Evolutionary conservation across 2,113 vertebrate genomes (phyloP), one percentile per base, ranked within the genome.

Genomic region (Phalacrocorax pelagicus): DNA sequence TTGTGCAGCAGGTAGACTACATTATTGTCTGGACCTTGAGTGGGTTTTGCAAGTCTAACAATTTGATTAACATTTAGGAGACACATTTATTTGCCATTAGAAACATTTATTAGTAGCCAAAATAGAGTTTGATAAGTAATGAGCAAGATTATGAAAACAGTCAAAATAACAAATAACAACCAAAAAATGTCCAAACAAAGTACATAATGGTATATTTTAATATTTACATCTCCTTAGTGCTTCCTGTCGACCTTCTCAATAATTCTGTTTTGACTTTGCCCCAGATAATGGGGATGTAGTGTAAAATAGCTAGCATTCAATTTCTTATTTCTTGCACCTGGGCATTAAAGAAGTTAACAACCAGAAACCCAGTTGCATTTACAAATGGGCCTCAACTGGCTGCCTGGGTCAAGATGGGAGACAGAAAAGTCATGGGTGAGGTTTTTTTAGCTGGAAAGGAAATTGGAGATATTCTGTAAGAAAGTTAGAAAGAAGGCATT

Each of bases 311-410:
- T 36, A 36, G 27, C 59, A 36, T 54, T 61, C 15, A 42, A 36
- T 47, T 81, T 65, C 24, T 77, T n/a, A 51, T 74, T 49, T 81
- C 61, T 59, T 81, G 15, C 29, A 72, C 16, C 27, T 79, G 47
- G 36, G 32, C 81, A 7, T 67, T 65, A 80, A 84, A 59, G 27
- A 74, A 84, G 15, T 2, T 8, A 88, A 36, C 32, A 80, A 24
- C 9, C 18, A 62, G 65, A 79, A 92, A 51, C 12, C 38, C 51
- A 71, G 15, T 3, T 46, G 38, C 1, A 1, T 15, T 70, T 92
- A 38, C 2, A 1, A 58, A 78, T 1, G 4, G 47, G 49, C 42
- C 46, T 70, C 0, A 0, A 42, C 40, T 49, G 66, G 32, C 63
- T 93, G 38, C 51, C 23, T 34, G 4, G 18, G 8, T 61, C 52